phyloP scores from a whole-genome alignment of 2,888 invertebrate species.

The Gisinianus flammeolus region DNA sequence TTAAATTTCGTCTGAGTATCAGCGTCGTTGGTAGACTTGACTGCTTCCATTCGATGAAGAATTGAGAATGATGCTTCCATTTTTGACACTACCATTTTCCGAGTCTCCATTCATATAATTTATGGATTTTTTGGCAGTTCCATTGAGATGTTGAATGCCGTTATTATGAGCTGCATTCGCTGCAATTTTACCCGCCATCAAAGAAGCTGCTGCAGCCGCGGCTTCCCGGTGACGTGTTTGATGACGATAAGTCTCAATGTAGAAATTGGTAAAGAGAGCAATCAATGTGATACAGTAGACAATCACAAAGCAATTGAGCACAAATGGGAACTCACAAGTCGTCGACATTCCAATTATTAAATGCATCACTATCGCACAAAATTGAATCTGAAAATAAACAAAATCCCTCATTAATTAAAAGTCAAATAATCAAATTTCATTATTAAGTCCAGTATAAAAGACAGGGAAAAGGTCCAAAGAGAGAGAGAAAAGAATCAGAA shows the following conservation, averaged over 20 bases:
- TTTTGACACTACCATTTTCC: background rate
- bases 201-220: slow-evolving; percentile 13
- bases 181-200: background rate
- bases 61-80: background rate
- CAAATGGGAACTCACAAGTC: slow-evolving; percentile 63
- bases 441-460: too few relatives aligned
- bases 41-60: background rate
- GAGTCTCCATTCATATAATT: background rate
- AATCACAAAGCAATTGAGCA: slow-evolving; percentile 63
- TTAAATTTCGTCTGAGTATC: too few relatives aligned
- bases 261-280: slow-evolving; percentile 64
- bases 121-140: background rate
- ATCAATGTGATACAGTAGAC: slow-evolving; percentile 63
- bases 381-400: slow-evolving; percentile 61
- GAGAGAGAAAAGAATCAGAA: too few relatives aligned
- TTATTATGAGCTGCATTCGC: background rate
- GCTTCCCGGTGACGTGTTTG: slow-evolving; percentile 43
- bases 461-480: too few relatives aligned
- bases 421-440: too few relatives aligned
- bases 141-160: background rate
- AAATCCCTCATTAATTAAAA: too few relatives aligned
- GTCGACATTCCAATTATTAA: slow-evolving; percentile 61
- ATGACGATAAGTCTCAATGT: slow-evolving; percentile 61
- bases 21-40: slow-evolving; percentile 4
- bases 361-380: slow-evolving; percentile 62